phyloP scores from a whole-genome alignment of 1,140 invertebrate species.

The Caligus rogercresseyi region DNA sequence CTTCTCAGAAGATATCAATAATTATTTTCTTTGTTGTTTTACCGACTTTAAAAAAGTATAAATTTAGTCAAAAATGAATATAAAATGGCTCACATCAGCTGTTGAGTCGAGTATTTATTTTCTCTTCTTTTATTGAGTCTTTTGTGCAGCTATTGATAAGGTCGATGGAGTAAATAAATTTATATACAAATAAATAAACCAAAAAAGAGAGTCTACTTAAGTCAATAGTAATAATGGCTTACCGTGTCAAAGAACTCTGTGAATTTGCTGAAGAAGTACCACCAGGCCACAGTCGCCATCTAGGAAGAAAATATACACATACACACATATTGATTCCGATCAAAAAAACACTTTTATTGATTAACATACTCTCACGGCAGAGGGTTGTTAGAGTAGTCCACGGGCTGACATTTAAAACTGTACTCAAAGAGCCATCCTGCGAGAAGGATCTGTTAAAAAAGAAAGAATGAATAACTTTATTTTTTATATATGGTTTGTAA shows the following conservation, averaged over 20 bases:
- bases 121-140: too few species aligned
- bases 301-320: conserved; percentile 33
- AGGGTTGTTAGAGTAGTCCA: conserved; percentile 58
- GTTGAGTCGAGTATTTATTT: too few species aligned
- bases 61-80: too few species aligned
- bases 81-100: too few species aligned
- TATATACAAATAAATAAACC: conserved; percentile 33
- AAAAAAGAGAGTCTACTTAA: background rate
- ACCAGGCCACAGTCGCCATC: conserved; percentile 81
- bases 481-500: too few species aligned
- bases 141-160: too few species aligned
- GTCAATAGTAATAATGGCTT: conserved; percentile 31
- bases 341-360: too few species aligned
- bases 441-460: conserved; percentile 28
- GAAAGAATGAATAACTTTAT: conserved; percentile 1
- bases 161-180: conserved; percentile 71
- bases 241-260: conserved; percentile 91
- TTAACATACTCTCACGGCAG: conserved; percentile 32
- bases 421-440: conserved; percentile 37
- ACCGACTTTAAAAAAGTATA: too few species aligned
- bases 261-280: conserved; percentile 91
- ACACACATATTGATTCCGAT: conserved; percentile 15
- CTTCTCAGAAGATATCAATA: too few species aligned
- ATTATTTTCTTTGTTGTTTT: too few species aligned
- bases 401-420: conserved; percentile 71